Conservation (phyloP, 2,113 vertebrate genomes). For the Mirounga angustirostris region DNA sequence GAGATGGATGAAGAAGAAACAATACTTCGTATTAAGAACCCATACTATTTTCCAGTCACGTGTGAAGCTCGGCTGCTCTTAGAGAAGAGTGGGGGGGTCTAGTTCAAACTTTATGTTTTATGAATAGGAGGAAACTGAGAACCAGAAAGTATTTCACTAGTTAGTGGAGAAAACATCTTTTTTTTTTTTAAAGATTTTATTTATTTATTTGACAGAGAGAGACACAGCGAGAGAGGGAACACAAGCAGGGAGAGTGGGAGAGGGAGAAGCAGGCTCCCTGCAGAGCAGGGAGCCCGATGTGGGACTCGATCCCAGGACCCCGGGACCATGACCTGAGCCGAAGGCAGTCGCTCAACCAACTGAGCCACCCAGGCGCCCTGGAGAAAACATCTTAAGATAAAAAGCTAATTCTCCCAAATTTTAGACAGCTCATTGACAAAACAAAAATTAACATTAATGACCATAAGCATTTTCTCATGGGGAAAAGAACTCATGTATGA, state of each 20-base stretch:
- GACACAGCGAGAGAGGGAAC: too few relatives aligned
- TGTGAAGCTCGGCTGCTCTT: constrained; percentile 45
- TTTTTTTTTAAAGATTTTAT: too few relatives aligned
- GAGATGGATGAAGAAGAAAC: constrained; percentile 58
- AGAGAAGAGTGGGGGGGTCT: constrained; percentile 27
- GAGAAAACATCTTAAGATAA: neutral
- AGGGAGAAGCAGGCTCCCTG: too few relatives aligned
- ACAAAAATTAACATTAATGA: constrained; percentile 55
- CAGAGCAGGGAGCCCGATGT: too few relatives aligned
- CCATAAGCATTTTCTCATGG: constrained; percentile 37
- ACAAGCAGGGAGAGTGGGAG: too few relatives aligned
- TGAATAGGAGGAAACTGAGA: constrained; percentile 43
- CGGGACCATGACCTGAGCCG: too few relatives aligned
- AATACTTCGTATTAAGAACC: neutral
- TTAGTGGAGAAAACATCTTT: constrained; percentile 9
- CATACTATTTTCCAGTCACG: neutral
- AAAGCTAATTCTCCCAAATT: neutral
- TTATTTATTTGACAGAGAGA: too few relatives aligned
- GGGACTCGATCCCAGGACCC: too few relatives aligned
- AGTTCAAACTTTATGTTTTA: constrained; percentile 35
- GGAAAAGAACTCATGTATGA: constrained; percentile 18
- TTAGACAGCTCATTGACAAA: constrained; percentile 40
- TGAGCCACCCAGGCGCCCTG: neutral
- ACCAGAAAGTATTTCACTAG: neutral
- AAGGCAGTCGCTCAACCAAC: too few relatives aligned